Conservation (phyloP, 2,888 invertebrate genomes). For the Serripes groenlandicus region DNA sequence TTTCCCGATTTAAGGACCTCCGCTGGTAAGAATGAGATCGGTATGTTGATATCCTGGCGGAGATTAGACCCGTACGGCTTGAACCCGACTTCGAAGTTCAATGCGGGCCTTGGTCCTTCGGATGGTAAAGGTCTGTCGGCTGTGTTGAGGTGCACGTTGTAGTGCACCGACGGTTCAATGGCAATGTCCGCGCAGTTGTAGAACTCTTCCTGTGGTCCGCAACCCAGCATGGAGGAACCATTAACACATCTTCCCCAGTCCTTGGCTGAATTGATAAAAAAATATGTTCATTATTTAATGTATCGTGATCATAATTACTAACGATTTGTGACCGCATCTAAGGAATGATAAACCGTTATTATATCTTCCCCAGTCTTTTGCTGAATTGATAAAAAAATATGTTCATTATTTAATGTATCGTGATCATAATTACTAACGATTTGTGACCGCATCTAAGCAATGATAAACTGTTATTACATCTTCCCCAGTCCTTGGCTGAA, state of each 20-base stretch:
- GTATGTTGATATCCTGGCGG: not conserved
- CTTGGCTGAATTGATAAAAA: conserved; percentile 48
- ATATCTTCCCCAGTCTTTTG: conserved; percentile 61
- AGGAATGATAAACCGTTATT: conserved; percentile 39
- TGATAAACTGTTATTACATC: too few species aligned
- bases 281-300: not conserved
- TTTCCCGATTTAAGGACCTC: conserved; percentile 41
- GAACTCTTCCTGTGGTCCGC: conserved; percentile 63
- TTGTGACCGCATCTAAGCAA: too few species aligned
- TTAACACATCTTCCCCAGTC: conserved; percentile 60
- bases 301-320: too few species aligned
- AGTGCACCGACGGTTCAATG: conserved; percentile 36
- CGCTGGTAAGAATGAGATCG: conserved; percentile 48
- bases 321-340: conserved; percentile 64
- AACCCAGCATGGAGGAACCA: conserved; percentile 47
- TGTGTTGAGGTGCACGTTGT: not conserved
- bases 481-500: too few species aligned
- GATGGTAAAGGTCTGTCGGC: conserved; percentile 14
- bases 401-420: not conserved
- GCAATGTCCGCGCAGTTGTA: conserved; percentile 64
- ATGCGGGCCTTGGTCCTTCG: conserved; percentile 19
- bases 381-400: conserved; percentile 33
- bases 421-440: too few species aligned
- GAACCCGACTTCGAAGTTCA: conserved; percentile 38
- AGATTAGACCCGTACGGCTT: not conserved